phyloP scores from a whole-genome alignment of 2,888 invertebrate species.

The Thera obeliscata region DNA sequence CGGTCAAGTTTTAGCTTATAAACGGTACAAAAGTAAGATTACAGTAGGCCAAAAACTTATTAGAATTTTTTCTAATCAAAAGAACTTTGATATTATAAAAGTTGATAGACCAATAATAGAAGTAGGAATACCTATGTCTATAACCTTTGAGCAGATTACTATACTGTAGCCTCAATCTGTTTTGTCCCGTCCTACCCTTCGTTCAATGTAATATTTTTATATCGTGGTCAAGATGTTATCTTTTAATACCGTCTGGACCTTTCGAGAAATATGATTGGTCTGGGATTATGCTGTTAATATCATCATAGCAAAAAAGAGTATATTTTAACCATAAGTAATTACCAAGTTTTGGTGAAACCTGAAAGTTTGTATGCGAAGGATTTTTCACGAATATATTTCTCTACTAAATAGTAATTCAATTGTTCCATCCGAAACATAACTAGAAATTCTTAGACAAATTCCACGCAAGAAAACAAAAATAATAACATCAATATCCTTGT shows the following conservation, averaged over 20 bases:
- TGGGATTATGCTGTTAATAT: no score
- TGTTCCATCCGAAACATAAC: constrained; percentile 2
- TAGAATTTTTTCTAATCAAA: no score
- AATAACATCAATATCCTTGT: constrained; percentile 35
- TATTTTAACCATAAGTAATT: no score
- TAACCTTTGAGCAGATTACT: background rate
- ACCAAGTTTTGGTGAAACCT: no score
- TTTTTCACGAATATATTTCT: no score
- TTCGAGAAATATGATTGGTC: background rate
- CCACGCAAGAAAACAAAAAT: constrained; percentile 30
- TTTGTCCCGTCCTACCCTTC: constrained; percentile 38
- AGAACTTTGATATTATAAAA: no score
- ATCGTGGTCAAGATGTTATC: constrained; percentile 66
- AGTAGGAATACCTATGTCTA: background rate
- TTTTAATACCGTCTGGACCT: constrained; percentile 59
- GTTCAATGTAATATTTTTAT: constrained; percentile 72
- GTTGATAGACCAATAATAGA: no score
- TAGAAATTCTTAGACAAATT: constrained; percentile 23
- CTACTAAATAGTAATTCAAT: background rate
- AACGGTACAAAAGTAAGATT: no score
- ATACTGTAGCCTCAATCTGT: constrained; percentile 18
- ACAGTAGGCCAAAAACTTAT: no score
- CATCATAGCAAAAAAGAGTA: no score
- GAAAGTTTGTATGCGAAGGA: no score
- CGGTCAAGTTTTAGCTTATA: no score